These are phyloP conservation scores for Antheraea mylitta DNA, from an alignment of 1,140 invertebrate species.

Conservation along the genomic window DNA sequence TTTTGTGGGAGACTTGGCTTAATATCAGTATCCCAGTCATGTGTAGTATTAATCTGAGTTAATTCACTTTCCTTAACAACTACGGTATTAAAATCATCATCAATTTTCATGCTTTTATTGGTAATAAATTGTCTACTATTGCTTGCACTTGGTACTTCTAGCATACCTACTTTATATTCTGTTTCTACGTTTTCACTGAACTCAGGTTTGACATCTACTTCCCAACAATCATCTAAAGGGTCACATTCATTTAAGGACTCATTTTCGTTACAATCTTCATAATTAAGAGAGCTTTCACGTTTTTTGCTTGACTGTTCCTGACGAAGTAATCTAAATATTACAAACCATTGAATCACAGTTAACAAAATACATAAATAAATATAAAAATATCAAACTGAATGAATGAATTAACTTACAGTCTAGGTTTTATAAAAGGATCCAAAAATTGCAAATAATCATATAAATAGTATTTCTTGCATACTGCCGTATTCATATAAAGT, in stretches of 20 bases:
- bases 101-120: not conserved
- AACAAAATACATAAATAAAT: not conserved
- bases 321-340: constrained; percentile 5
- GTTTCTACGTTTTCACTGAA: not conserved
- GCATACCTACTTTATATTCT: not conserved
- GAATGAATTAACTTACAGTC: constrained; percentile 21
- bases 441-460: constrained; percentile 34
- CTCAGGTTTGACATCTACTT: not conserved
- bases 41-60: not conserved
- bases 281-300: not conserved
- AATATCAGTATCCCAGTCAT: constrained; percentile 12
- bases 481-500: constrained; percentile 9
- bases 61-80: not conserved
- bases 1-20: constrained; percentile 21
- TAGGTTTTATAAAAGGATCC: constrained; percentile 30
- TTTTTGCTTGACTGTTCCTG: constrained; percentile 10
- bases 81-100: not conserved
- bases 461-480: constrained; percentile 37
- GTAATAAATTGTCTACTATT: not conserved
- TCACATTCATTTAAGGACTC: constrained; percentile 19
- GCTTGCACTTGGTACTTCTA: not conserved
- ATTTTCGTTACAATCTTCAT: constrained; percentile 15
- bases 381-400: not conserved
- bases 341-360: not conserved
- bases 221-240: constrained; percentile 20